A percentile compares a stretch with the other conserved stretches of the same genome.
Evolutionary conservation across 2,113 vertebrate genomes (phyloP).

Genomic region (cattle (Bos taurus)): DNA sequence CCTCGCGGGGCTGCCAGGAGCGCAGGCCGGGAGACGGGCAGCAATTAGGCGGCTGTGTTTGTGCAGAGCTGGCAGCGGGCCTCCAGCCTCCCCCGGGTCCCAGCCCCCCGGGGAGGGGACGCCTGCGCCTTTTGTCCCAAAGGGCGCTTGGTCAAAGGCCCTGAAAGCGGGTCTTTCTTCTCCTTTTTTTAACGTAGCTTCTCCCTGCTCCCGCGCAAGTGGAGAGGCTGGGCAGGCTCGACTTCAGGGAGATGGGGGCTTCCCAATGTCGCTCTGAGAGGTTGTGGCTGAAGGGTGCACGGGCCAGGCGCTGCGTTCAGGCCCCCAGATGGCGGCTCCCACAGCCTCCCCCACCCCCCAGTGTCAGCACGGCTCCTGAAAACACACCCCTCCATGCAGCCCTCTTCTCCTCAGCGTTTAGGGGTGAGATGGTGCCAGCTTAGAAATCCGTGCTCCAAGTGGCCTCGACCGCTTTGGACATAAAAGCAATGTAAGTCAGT

Average conservation of each 20-base stretch:
- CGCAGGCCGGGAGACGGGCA: background rate
- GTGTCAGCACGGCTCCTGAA: background rate
- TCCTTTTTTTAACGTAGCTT: conserved; percentile 39
- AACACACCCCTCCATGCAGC: accelerated
- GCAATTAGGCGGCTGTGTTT: conserved; percentile 30
- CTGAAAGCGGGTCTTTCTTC: background rate
- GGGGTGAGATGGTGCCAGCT: background rate
- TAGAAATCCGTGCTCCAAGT: background rate
- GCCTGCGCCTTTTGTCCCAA: background rate
- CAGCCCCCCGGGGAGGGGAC: background rate
- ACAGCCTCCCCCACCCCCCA: too few relatives aligned
- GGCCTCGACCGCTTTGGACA: background rate
- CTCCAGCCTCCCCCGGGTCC: background rate
- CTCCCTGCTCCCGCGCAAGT: background rate
- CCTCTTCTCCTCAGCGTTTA: background rate
- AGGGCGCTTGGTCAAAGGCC: background rate
- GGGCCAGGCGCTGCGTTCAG: background rate
- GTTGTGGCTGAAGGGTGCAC: background rate
- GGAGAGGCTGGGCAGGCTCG: background rate
- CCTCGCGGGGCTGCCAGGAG: conserved; percentile 70
- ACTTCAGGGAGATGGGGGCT: background rate
- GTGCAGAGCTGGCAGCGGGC: conserved; percentile 8
- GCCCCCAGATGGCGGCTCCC: background rate
- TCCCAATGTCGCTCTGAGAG: background rate
- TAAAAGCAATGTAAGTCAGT: background rate